A percentile compares a stretch with the other conserved stretches of the same genome.
These are phyloP conservation scores for Palythoa grandis DNA, from an alignment of 92 coral and sea anemone genomes.

Conservation along the genomic window DNA sequence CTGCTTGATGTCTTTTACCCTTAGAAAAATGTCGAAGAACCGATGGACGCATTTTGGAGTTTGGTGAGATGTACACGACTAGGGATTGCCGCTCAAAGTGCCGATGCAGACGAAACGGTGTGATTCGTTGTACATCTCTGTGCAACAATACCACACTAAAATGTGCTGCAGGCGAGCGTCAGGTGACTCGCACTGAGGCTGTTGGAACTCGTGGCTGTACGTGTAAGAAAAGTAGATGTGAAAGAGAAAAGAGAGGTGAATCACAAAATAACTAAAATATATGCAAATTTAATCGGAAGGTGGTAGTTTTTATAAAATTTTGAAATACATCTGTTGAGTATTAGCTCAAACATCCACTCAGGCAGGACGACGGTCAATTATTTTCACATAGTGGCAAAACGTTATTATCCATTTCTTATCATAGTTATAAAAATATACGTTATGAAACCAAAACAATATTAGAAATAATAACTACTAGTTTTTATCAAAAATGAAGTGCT, in stretches of 20 bases:
- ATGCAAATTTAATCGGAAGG: no score
- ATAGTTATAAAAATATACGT: no score
- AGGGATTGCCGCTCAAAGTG: slow-evolving; percentile 75
- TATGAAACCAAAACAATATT: neutral
- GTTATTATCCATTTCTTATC: no score
- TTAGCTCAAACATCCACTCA: no score
- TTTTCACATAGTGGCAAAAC: no score
- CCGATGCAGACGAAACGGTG: slow-evolving; percentile 73
- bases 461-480: neutral
- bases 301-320: no score
- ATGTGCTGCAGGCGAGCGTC: slow-evolving; percentile 59
- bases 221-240: slow-evolving; percentile 54
- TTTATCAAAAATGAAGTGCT: no score
- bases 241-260: neutral
- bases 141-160: slow-evolving; percentile 51
- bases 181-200: slow-evolving; percentile 30
- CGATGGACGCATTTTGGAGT: slow-evolving; percentile 60
- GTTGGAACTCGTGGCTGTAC: slow-evolving; percentile 70
- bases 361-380: no score
- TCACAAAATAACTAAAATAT: no score
- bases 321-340: no score
- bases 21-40: slow-evolving; percentile 55
- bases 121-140: slow-evolving; percentile 61
- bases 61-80: slow-evolving; percentile 68
- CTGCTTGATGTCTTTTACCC: neutral